These are phyloP conservation scores for Calliopum simillimum DNA, from an alignment of 2,888 invertebrate species.

Conservation along the genomic window DNA sequence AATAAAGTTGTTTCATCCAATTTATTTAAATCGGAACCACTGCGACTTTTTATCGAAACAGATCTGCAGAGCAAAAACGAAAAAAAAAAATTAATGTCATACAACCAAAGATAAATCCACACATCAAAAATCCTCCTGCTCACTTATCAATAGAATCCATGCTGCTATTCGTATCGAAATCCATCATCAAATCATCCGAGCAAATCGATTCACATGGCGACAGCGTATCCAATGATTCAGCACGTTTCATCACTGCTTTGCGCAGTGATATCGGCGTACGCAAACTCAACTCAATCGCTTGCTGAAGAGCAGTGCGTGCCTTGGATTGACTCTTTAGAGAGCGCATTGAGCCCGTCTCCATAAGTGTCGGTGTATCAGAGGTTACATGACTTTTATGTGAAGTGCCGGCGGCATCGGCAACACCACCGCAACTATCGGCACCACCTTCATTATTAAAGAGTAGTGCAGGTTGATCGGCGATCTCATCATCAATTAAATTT, in stretches of 20 bases:
- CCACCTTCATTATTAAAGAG: constrained; percentile 76
- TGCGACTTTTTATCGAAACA: constrained; percentile 63
- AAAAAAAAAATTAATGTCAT: not conserved
- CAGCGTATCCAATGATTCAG: constrained; percentile 82
- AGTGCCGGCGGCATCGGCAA: constrained; percentile 44
- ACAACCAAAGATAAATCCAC: not conserved
- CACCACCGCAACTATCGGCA: constrained; percentile 68
- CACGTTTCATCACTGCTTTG: constrained; percentile 70
- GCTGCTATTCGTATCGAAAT: constrained; percentile 75
- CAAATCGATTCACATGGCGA: constrained; percentile 87
- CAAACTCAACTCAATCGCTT: constrained; percentile 66
- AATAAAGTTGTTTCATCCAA: constrained; percentile 68
- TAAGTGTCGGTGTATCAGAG: constrained; percentile 65
- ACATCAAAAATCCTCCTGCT: constrained; percentile 1
- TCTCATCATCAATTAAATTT: constrained; percentile 87
- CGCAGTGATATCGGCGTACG: constrained; percentile 64
- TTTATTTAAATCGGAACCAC: constrained; percentile 69
- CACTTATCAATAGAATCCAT: constrained; percentile 67
- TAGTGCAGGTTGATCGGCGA: constrained; percentile 89
- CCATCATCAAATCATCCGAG: constrained; percentile 90
- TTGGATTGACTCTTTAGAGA: constrained; percentile 60
- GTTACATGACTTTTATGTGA: constrained; percentile 55
- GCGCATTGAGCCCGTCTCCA: constrained; percentile 63
- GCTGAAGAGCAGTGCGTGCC: constrained; percentile 61
- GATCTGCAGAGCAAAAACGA: constrained; percentile 50